Evolutionary conservation across 2,888 invertebrate genomes (phyloP).

Genomic region (Oscheius sp.): DNA sequence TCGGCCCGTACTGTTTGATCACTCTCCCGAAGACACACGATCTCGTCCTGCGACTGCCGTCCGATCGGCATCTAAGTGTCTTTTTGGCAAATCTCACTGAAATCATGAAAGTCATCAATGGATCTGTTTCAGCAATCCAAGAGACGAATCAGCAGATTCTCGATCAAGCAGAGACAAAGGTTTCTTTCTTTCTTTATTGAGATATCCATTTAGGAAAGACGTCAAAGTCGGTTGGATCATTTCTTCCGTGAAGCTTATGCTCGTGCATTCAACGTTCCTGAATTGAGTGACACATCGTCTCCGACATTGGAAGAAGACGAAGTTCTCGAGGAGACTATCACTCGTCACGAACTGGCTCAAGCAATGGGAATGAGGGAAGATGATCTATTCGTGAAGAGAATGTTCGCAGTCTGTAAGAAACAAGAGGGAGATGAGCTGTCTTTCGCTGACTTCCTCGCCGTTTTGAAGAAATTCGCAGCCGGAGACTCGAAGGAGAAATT

Average conservation of each 20-base stretch:
- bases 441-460: conserved; percentile 89
- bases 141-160: conserved; percentile 50
- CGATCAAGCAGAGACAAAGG: conserved; percentile 81
- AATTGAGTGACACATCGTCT: conserved; percentile 51
- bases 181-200: conserved; percentile 71
- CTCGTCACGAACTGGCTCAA: conserved; percentile 84
- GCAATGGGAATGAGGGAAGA: conserved; percentile 93
- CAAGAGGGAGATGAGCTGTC: conserved; percentile 81
- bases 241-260: conserved; percentile 80
- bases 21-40: conserved; percentile 89
- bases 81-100: conserved; percentile 13
- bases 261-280: conserved; percentile 48
- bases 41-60: conserved; percentile 87
- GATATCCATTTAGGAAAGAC: conserved; percentile 73
- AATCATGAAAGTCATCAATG: conserved; percentile 30
- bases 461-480: conserved; percentile 71
- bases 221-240: conserved; percentile 89
- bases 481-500: conserved; percentile 71
- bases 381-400: conserved; percentile 92
- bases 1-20: conserved; percentile 80
- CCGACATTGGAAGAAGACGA: conserved; percentile 44
- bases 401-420: conserved; percentile 94
- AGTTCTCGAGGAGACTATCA: conserved; percentile 62
- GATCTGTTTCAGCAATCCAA: conserved; percentile 30
- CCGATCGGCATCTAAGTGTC: conserved; percentile 41